A percentile compares a stretch with the other conserved stretches of the same genome.
phyloP scores from a whole-genome alignment of 2,797 vertebrate genomes.

The Eptatretus atami region DNA sequence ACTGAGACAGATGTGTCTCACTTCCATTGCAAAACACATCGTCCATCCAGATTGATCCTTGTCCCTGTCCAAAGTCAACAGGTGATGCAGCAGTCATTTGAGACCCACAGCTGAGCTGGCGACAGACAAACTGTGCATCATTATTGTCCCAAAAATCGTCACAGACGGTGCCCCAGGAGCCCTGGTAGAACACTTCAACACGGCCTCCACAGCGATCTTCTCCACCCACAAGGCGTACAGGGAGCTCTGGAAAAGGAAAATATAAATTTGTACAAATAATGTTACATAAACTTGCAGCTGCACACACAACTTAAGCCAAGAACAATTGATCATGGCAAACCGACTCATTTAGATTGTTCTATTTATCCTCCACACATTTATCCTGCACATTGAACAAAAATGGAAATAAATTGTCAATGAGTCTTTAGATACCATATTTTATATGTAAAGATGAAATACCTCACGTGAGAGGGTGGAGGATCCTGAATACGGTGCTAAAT shows the following conservation, averaged over 20 bases:
- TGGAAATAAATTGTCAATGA: too few relatives aligned
- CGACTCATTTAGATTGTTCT: too few relatives aligned
- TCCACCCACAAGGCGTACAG: not conserved
- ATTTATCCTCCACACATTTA: too few relatives aligned
- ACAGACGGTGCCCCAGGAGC: slow-evolving; percentile 2
- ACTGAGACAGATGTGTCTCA: not conserved
- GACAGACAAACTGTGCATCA: not conserved
- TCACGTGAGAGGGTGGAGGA: too few relatives aligned
- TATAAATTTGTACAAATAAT: too few relatives aligned
- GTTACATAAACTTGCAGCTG: too few relatives aligned
- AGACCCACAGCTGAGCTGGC: not conserved
- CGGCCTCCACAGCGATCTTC: not conserved
- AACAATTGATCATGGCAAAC: too few relatives aligned
- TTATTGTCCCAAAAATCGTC: not conserved
- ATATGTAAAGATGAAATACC: too few relatives aligned
- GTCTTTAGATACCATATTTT: too few relatives aligned
- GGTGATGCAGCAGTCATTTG: not conserved
- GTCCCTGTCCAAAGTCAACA: not conserved
- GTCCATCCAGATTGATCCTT: not conserved
- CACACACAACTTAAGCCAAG: too few relatives aligned
- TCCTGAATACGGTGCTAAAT: too few relatives aligned
- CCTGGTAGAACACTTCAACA: not conserved
- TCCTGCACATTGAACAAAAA: too few relatives aligned
- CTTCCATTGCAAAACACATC: not conserved
- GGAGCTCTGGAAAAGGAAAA: not conserved